These are phyloP conservation scores for Amphimedon queenslandica DNA, from an alignment of 37 sponge, comb jelly and placozoan genomes.

Conservation along the genomic window DNA sequence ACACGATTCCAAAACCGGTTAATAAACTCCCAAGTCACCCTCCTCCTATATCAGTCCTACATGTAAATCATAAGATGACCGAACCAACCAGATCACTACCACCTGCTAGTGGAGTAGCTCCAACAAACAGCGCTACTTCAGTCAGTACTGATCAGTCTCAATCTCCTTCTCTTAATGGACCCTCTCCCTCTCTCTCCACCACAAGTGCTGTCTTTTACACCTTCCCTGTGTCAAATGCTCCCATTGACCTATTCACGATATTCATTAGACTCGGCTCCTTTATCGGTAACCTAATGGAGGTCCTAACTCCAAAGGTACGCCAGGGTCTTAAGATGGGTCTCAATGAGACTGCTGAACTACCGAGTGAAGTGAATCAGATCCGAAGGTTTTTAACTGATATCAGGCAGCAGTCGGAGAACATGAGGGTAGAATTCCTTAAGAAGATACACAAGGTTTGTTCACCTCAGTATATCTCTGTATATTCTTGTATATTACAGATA, in stretches of 20 bases:
- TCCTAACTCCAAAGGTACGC: constrained; percentile 41
- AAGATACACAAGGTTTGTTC: constrained; percentile 48
- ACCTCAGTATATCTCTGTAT: neutral
- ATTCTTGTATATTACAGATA: constrained; percentile 9
- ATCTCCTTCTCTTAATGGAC: neutral
- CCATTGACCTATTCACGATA: constrained; percentile 67
- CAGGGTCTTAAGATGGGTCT: neutral
- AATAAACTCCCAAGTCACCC: no score
- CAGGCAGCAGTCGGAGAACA: constrained; percentile 28
- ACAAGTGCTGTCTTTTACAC: neutral
- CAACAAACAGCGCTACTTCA: no score
- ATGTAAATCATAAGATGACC: no score
- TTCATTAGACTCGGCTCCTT: constrained; percentile 47
- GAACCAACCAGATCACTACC: no score
- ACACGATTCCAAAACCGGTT: no score
- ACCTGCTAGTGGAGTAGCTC: no score
- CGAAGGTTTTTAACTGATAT: constrained; percentile 26
- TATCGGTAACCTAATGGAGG: constrained; percentile 21
- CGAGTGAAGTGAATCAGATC: constrained; percentile 47
- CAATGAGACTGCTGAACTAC: constrained; percentile 7
- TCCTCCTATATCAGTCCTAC: no score
- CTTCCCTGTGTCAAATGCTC: constrained; percentile 69
- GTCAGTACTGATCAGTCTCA: neutral
- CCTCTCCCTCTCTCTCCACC: neutral
- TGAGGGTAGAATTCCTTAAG: constrained; percentile 34